Evolutionary conservation across 2,113 vertebrate genomes (phyloP).

Genomic region (Proterorhinus semilunaris): DNA sequence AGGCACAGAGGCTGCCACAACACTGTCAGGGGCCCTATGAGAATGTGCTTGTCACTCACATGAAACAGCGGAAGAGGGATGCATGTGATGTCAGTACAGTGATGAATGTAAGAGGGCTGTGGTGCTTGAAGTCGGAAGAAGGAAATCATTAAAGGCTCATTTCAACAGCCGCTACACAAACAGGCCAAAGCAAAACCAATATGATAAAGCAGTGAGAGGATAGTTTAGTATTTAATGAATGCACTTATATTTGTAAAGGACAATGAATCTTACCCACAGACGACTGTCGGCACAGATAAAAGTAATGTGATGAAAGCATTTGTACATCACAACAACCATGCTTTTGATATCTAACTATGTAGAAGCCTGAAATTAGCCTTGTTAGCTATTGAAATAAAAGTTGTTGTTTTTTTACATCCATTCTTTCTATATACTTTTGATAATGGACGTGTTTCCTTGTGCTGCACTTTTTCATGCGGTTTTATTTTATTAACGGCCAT

Average conservation of each 20-base stretch:
- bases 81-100: neutral
- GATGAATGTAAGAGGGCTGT: conserved; percentile 27
- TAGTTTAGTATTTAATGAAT: neutral
- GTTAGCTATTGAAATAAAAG: neutral
- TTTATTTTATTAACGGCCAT: neutral
- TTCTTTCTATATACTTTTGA: conserved; percentile 18
- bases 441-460: neutral
- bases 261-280: neutral
- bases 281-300: neutral
- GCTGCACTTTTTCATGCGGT: neutral
- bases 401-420: neutral
- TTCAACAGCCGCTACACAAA: conserved; percentile 3
- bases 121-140: conserved; percentile 14
- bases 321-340: neutral
- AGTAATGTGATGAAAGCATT: neutral
- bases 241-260: neutral
- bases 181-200: conserved; percentile 21
- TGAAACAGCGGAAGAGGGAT: conserved; percentile 16
- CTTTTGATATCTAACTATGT: neutral
- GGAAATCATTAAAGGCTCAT: conserved; percentile 13
- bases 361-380: neutral
- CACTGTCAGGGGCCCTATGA: conserved; percentile 39
- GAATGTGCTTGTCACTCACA: conserved; percentile 56
- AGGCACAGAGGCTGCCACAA: conserved; percentile 54
- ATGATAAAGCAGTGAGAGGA: neutral